These are phyloP conservation scores for Natrix natrix DNA, from an alignment of 2,797 vertebrate genomes.

Conservation along the genomic window DNA sequence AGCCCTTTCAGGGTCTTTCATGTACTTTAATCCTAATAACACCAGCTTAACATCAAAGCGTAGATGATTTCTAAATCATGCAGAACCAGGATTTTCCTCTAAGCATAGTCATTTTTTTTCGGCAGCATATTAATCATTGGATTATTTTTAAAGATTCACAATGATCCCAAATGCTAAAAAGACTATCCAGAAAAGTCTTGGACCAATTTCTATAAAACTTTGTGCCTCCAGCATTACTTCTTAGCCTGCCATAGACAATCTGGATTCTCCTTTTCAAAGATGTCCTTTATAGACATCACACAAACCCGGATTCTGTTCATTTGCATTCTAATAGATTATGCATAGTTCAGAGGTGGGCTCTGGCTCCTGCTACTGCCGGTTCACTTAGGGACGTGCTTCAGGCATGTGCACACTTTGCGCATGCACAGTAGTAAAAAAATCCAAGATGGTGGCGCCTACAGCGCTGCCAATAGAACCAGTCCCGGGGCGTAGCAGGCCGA, in stretches of 20 bases:
- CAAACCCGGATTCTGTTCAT: background rate
- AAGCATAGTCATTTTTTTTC: accelerated
- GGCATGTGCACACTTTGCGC: too few relatives aligned
- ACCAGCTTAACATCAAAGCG: accelerated
- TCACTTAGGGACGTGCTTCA: too few relatives aligned
- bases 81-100: background rate
- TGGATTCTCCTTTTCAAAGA: background rate
- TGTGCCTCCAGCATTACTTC: background rate
- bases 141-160: background rate
- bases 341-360: background rate
- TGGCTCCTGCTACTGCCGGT: too few relatives aligned
- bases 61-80: accelerated
- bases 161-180: background rate
- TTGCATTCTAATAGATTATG: background rate
- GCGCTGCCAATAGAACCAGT: too few relatives aligned
- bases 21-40: background rate
- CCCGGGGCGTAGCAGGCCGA: too few relatives aligned
- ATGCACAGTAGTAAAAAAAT: too few relatives aligned
- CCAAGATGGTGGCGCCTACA: too few relatives aligned
- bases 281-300: background rate
- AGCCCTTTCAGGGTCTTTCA: background rate
- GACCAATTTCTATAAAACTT: background rate
- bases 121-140: background rate
- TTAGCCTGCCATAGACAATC: background rate
- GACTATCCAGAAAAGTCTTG: background rate